These are phyloP conservation scores for Nebria brevicollis DNA, from an alignment of 2,888 invertebrate species.

Conservation along the genomic window DNA sequence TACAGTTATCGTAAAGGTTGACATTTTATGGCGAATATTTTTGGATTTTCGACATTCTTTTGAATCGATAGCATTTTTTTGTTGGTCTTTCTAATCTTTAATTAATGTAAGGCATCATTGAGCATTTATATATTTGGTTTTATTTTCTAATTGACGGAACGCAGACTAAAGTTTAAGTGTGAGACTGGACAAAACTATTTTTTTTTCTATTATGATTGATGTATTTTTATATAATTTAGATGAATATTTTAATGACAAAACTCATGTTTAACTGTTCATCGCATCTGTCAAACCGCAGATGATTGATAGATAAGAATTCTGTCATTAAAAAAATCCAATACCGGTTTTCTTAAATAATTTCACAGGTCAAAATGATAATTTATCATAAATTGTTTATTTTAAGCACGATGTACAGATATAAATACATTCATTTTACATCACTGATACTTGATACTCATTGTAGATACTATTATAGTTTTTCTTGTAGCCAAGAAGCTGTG, in stretches of 20 bases:
- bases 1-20: background rate
- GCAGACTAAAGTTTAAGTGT: too few species aligned
- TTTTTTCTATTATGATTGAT: background rate
- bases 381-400: slow-evolving; percentile 1
- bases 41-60: background rate
- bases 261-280: slow-evolving; percentile 1
- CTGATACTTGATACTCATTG: background rate
- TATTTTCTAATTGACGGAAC: too few species aligned
- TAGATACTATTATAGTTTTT: background rate
- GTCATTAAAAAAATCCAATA: background rate
- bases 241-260: slow-evolving; percentile 1
- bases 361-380: background rate
- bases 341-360: background rate
- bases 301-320: background rate
- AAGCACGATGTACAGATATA: background rate
- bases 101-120: too few species aligned
- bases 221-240: slow-evolving; percentile 1
- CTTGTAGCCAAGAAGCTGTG: background rate
- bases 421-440: background rate
- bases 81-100: too few species aligned
- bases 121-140: too few species aligned
- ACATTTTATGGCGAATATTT: background rate
- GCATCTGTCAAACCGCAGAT: background rate
- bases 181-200: too few species aligned
- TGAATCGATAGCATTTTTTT: too few species aligned